phyloP scores from a whole-genome alignment of 1,140 invertebrate species.

The Theocolax elegans region DNA sequence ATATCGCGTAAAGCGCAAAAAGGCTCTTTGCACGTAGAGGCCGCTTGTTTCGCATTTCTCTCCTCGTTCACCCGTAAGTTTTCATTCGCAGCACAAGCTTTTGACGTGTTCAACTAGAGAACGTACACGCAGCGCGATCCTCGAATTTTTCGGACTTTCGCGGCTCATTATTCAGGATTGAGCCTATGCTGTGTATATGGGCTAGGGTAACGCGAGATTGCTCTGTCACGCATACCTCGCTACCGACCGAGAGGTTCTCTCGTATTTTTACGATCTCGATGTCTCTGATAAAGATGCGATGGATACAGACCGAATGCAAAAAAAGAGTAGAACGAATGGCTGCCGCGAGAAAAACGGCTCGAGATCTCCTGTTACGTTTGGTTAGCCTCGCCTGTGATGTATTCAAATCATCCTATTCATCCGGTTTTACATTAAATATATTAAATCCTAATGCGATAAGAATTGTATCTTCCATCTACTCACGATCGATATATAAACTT shows the following conservation, averaged over 20 bases:
- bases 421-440: no score
- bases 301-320: no score
- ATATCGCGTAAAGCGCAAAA: no score
- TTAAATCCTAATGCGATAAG: no score
- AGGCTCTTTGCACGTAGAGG: conserved; percentile 22
- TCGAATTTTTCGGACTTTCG: background rate
- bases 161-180: conserved; percentile 23
- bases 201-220: conserved; percentile 38
- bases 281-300: background rate
- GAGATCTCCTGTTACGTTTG: no score
- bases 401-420: no score
- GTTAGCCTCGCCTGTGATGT: no score
- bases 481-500: no score
- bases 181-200: background rate
- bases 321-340: no score
- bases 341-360: no score
- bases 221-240: conserved; percentile 45
- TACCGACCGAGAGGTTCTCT: background rate
- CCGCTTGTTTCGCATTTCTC: conserved; percentile 37
- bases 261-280: background rate
- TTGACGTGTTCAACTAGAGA: background rate
- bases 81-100: background rate
- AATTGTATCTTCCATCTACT: no score
- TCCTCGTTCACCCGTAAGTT: conserved; percentile 8
- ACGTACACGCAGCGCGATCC: background rate